A percentile compares a stretch with the other conserved stretches of the same genome.
Evolutionary conservation across 2,888 invertebrate genomes (phyloP).

Genomic region (Tryphoninae sp.): DNA sequence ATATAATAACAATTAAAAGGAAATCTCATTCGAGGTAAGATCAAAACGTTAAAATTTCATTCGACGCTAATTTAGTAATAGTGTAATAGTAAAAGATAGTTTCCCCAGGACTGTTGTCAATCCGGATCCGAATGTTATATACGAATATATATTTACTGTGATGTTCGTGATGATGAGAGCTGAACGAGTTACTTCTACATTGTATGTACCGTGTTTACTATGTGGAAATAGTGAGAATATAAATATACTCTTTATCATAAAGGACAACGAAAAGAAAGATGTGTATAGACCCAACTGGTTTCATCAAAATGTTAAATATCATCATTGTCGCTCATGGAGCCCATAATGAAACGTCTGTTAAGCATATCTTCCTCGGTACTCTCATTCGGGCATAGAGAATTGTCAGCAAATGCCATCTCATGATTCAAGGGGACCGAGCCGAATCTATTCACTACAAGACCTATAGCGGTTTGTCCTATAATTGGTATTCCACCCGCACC

Average conservation of each 20-base stretch:
- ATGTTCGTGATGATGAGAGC: conserved; percentile 17
- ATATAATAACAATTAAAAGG: too few relatives aligned
- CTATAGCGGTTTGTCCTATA: conserved; percentile 77
- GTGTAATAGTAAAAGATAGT: background rate
- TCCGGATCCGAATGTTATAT: background rate
- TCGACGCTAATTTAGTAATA: conserved; percentile 1
- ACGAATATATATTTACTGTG: background rate
- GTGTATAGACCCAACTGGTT: background rate
- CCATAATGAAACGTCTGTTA: conserved; percentile 74
- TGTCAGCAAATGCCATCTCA: conserved; percentile 71
- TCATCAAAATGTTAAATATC: conserved; percentile 58
- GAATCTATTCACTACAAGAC: conserved; percentile 78
- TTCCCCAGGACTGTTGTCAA: background rate
- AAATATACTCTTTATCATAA: conserved; percentile 3
- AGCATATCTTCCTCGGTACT: conserved; percentile 74
- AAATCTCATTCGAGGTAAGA: background rate
- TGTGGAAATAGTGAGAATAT: conserved; percentile 11
- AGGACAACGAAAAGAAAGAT: conserved; percentile 2
- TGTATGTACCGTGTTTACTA: background rate
- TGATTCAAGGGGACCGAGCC: conserved; percentile 73
- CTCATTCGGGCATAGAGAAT: conserved; percentile 73
- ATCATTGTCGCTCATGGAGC: conserved; percentile 76
- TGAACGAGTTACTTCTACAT: conserved; percentile 3
- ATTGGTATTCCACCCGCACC: conserved; percentile 77
- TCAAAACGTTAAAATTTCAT: background rate